Conservation (phyloP, 2,888 invertebrate species). For the Orchestes rusci region DNA sequence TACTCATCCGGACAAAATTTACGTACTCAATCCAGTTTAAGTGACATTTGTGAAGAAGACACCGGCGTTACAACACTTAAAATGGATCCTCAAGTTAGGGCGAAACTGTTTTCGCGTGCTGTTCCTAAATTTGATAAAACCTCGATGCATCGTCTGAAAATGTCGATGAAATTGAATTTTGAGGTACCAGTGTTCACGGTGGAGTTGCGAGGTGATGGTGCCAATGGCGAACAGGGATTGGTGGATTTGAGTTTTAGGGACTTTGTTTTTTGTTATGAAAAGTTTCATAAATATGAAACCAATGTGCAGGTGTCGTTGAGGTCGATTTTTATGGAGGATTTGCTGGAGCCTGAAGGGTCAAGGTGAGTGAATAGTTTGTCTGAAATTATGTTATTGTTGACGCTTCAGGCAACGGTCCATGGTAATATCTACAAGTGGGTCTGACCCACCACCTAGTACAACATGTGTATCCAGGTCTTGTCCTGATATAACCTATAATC, state of each 20-base stretch:
- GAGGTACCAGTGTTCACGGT: constrained; percentile 69
- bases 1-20: constrained; percentile 31
- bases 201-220: constrained; percentile 63
- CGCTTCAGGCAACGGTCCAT: constrained; percentile 66
- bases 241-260: constrained; percentile 81
- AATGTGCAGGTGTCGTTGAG: constrained; percentile 72
- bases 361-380: no score
- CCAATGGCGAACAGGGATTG: constrained; percentile 63
- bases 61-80: constrained; percentile 47
- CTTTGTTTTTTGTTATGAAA: constrained; percentile 68
- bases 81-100: constrained; percentile 57
- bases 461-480: constrained; percentile 71
- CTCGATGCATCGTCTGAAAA: constrained; percentile 8
- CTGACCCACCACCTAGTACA: constrained; percentile 40
- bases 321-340: constrained; percentile 85
- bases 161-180: constrained; percentile 50
- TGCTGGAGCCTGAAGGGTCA: constrained; percentile 69
- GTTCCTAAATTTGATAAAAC: constrained; percentile 11
- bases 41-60: constrained; percentile 45
- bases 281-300: constrained; percentile 60
- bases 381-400: constrained; percentile 2
- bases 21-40: constrained; percentile 32
- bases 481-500: constrained; percentile 56
- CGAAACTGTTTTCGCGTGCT: constrained; percentile 45
- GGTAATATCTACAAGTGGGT: constrained; percentile 55